Evolutionary conservation across 1,140 invertebrate species (phyloP).

Genomic region (Halesus radiatus): DNA sequence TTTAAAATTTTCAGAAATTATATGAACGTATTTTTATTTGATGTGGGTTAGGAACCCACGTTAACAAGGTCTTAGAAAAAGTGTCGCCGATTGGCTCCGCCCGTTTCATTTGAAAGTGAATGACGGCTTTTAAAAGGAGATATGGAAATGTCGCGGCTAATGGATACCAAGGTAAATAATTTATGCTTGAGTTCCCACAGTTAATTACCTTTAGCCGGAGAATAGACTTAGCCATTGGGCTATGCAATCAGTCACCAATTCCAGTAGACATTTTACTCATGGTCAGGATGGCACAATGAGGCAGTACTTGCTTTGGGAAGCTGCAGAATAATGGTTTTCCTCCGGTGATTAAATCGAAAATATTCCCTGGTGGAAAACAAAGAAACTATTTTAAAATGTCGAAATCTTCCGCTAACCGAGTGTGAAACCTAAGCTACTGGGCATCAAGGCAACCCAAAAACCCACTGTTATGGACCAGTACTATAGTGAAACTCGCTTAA

Average conservation of each 20-base stretch:
- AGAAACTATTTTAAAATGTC: too few species aligned
- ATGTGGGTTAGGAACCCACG: not conserved
- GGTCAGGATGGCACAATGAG: not conserved
- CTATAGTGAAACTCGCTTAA: too few species aligned
- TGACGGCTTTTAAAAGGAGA: not conserved
- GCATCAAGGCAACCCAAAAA: too few species aligned
- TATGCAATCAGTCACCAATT: not conserved
- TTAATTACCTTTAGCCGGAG: not conserved
- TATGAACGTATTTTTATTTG: too few species aligned
- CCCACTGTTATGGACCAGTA: too few species aligned
- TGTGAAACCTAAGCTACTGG: too few species aligned
- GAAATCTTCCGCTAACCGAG: too few species aligned
- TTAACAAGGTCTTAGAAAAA: not conserved
- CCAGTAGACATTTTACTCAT: not conserved
- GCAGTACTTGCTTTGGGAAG: too few species aligned
- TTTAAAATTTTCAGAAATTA: too few species aligned
- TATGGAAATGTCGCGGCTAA: not conserved
- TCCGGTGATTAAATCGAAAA: too few species aligned
- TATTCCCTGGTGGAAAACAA: too few species aligned
- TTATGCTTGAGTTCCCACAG: conserved; percentile 14
- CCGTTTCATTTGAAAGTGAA: conserved; percentile 28
- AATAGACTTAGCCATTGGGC: not conserved
- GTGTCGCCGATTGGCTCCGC: not conserved
- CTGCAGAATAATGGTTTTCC: too few species aligned
- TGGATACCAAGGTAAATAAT: conserved; percentile 19